Evolutionary conservation across 2,888 invertebrate species (phyloP).

Genomic region (Cheilosia pagana): DNA sequence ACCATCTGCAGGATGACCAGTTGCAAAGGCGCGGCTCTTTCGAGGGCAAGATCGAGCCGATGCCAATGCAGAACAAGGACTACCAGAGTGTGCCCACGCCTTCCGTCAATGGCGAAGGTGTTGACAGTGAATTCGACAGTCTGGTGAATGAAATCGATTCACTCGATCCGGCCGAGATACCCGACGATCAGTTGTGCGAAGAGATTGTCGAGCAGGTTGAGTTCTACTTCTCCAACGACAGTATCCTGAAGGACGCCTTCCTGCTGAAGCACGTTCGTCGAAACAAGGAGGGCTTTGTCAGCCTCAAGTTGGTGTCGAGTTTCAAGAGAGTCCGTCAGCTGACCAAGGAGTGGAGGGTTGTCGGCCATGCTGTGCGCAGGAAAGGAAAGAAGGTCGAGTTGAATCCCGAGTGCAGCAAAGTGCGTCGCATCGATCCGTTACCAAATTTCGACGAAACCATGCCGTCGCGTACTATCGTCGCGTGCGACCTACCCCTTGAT

Average conservation of each 20-base stretch:
- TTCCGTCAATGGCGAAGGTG: constrained; percentile 53
- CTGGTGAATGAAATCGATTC: constrained; percentile 80
- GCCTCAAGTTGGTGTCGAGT: constrained; percentile 96
- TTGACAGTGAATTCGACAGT: constrained; percentile 60
- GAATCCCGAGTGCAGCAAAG: constrained; percentile 95
- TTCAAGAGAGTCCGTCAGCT: constrained; percentile 97
- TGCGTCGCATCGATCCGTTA: constrained; percentile 92
- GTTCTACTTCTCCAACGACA: constrained; percentile 97
- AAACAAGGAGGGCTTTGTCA: constrained; percentile 98
- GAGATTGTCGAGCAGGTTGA: constrained; percentile 95
- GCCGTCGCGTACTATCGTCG: constrained; percentile 95
- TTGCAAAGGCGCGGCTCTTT: constrained; percentile 76
- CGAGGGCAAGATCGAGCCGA: constrained; percentile 54
- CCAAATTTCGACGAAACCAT: constrained; percentile 96
- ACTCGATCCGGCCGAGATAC: constrained; percentile 83
- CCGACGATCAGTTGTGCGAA: constrained; percentile 90
- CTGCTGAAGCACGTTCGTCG: constrained; percentile 96
- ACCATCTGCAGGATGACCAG: constrained; percentile 78
- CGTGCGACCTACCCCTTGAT: constrained; percentile 92
- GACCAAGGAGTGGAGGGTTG: constrained; percentile 96
- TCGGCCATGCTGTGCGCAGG: constrained; percentile 92
- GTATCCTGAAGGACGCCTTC: constrained; percentile 97
- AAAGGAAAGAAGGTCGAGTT: constrained; percentile 92
- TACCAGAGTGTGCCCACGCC: constrained; percentile 36
- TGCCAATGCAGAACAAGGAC: constrained; percentile 58